phyloP scores from a whole-genome alignment of 2,888 invertebrate genomes.

The Drosophila siamana region DNA sequence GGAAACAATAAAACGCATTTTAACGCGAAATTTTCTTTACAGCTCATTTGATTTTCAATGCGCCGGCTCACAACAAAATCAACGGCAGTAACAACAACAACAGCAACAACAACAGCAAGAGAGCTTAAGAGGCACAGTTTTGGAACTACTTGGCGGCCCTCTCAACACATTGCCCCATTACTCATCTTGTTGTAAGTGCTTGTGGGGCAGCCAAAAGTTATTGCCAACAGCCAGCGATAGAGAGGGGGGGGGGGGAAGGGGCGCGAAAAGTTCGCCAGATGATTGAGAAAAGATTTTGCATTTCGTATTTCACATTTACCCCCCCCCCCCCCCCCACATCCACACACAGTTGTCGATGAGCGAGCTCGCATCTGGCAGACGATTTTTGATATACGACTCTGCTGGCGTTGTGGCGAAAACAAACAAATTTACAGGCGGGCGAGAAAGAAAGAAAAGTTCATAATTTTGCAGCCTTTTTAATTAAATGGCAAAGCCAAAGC shows the following conservation, averaged over 20 bases:
- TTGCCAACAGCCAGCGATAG: too few species aligned
- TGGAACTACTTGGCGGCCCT: constrained; percentile 19
- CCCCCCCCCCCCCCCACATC: too few species aligned
- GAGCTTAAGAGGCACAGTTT: neutral
- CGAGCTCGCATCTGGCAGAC: constrained; percentile 50
- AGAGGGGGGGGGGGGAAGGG: too few species aligned
- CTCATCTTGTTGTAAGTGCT: constrained; percentile 35
- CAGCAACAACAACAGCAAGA: constrained; percentile 14
- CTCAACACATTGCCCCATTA: constrained; percentile 52
- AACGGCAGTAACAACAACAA: constrained; percentile 17
- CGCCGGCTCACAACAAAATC: constrained; percentile 23
- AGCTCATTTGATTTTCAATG: constrained; percentile 68
- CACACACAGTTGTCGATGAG: too few species aligned
- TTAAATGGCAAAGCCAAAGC: constrained; percentile 62
- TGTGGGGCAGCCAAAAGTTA: constrained; percentile 36
- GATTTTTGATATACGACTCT: constrained; percentile 69
- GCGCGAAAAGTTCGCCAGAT: constrained; percentile 44
- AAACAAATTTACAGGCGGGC: constrained; percentile 72
- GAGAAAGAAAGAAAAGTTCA: constrained; percentile 80
- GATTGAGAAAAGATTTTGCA: constrained; percentile 51
- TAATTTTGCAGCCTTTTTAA: constrained; percentile 74
- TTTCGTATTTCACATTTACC: constrained; percentile 14
- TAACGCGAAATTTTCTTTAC: constrained; percentile 74
- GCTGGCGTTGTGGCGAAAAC: constrained; percentile 53
- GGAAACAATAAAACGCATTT: constrained; percentile 78